Conservation (phyloP, 2,797 vertebrate species). For the Yasuhikotakia modesta region DNA sequence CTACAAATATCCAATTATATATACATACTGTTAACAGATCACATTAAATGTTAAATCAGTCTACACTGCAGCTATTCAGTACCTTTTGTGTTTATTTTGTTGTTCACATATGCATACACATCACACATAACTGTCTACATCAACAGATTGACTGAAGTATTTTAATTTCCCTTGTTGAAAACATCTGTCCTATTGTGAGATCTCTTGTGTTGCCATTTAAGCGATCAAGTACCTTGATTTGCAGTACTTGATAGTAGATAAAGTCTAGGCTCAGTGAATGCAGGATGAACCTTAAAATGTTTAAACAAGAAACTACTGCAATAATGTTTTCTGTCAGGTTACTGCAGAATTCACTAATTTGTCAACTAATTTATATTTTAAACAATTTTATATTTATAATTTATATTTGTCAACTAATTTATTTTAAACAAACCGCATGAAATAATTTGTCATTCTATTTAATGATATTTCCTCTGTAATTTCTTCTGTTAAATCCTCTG, state of each 20-base stretch:
- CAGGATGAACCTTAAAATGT: too few relatives aligned
- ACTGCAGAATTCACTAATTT: too few relatives aligned
- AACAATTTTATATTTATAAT: too few relatives aligned
- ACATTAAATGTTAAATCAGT: background rate
- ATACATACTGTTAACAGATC: background rate
- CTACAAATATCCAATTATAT: background rate
- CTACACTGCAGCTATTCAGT: background rate
- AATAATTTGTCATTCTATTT: background rate
- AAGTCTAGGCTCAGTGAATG: too few relatives aligned
- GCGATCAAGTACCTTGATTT: background rate
- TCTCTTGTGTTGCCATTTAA: background rate
- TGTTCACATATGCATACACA: background rate
- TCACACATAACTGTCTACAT: background rate
- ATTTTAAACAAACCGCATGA: background rate
- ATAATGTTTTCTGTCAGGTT: too few relatives aligned
- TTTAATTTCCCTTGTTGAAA: background rate
- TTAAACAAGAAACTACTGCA: too few relatives aligned
- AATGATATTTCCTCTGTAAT: too few relatives aligned
- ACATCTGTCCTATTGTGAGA: background rate
- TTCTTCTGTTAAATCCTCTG: slow-evolving; percentile 8
- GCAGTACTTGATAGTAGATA: background rate
- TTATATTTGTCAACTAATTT: too few relatives aligned
- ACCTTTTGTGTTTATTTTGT: background rate
- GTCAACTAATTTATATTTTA: too few relatives aligned
- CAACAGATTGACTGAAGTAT: background rate